Evolutionary conservation across 2,797 vertebrate genomes (phyloP), one percentile per base, ranked within the genome.

Genomic region (Phyllotis vaccarum): DNA sequence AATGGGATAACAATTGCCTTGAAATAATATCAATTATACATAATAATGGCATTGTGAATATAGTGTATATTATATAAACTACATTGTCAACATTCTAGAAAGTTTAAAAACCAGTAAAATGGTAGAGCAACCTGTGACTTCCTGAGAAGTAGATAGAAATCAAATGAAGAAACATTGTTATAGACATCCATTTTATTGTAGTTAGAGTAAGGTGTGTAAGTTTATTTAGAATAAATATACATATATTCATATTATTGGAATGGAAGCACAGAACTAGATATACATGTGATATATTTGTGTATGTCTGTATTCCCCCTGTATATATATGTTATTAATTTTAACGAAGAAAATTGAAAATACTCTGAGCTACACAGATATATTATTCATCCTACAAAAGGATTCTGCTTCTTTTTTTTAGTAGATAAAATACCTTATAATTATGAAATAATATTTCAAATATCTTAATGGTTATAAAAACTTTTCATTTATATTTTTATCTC

Each of bases 101-200:
- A 80, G 40, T 6, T 27, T 56, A 27, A 56, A 9, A 21, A 79
- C 0, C 80, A 16, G 2, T 21, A 19, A 19, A 89, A 43, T 40
- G n/a, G 46, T 52, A 21, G 24, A 75, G 91, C 40, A 43, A 40
- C 0, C 86, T 34, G 0, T 37, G 22, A 3, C 68, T 76, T n/a
- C 6, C 10, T 8, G 24, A 10, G 2, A 3, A 56, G 12, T 10
- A 11, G 2, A 1, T 86, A 6, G 4, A 12, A 80, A 37, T 80
- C 34, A n/a, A 34, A n/a, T 19, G 78, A 56, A 56, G 10, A n/a
- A 37, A 11, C 4, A 62, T 6, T 4, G 0, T 0, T 6, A 24
- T 1, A 19, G 14, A 72, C 5, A 1, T 34, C 34, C 24, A 64
- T 64, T 46, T 46, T 40, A 62, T 27, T 40, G n/a, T 12, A 22